A percentile compares a stretch with the other conserved stretches of the same genome.
These are phyloP conservation scores for Chlorops oryzae DNA, from an alignment of 1,140 invertebrate genomes.

Conservation along the genomic window DNA sequence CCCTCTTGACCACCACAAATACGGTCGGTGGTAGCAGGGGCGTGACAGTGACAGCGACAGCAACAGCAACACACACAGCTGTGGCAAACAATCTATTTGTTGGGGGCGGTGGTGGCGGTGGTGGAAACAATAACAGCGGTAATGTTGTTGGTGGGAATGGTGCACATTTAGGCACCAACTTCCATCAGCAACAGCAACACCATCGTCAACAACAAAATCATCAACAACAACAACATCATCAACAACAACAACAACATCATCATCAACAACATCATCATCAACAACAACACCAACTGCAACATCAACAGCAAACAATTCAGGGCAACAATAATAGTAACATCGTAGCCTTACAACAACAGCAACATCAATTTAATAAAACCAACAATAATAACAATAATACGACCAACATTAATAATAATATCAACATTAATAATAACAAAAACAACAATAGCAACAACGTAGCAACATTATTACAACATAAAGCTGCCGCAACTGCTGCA, in stretches of 20 bases:
- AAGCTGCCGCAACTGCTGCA: conserved; percentile 23
- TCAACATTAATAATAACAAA: conserved; percentile 16
- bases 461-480: conserved; percentile 24
- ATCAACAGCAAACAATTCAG: neutral
- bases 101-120: conserved; percentile 23
- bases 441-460: too few species aligned
- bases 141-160: too few species aligned
- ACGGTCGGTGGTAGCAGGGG: too few species aligned
- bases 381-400: conserved; percentile 11
- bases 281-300: conserved; percentile 7
- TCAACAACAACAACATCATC: conserved; percentile 6
- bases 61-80: conserved; percentile 15
- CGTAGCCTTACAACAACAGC: conserved; percentile 3
- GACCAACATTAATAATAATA: conserved; percentile 7
- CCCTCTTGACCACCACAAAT: conserved; percentile 16
- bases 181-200: too few species aligned
- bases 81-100: too few species aligned
- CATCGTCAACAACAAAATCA: neutral
- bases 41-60: conserved; percentile 12
- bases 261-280: conserved; percentile 5
- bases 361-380: conserved; percentile 5
- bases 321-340: conserved; percentile 12
- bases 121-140: conserved; percentile 4
- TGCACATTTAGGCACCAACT: too few species aligned
- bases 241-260: conserved; percentile 10